Conservation (phyloP, 2,113 vertebrate genomes). For the Corapipo altera region DNA sequence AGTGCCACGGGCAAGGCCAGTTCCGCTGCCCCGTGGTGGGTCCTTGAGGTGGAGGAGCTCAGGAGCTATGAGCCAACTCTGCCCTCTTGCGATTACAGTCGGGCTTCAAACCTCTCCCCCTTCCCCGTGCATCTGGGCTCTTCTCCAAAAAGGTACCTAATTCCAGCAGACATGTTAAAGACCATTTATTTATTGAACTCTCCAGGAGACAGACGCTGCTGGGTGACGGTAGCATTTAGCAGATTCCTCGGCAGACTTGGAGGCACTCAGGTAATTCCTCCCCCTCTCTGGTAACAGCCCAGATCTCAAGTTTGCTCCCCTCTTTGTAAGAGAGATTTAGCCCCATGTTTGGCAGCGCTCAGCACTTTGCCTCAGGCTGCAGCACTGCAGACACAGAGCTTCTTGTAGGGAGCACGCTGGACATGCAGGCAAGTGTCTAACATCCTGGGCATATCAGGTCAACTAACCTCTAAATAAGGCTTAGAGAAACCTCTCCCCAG, state of each 20-base stretch:
- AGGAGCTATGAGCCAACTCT: neutral
- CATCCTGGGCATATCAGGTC: no score
- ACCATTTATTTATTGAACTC: neutral
- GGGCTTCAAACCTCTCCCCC: neutral
- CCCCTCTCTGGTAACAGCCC: neutral
- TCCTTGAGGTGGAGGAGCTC: neutral
- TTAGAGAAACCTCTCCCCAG: neutral
- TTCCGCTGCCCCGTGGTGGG: neutral
- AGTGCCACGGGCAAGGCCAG: neutral
- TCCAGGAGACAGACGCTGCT: neutral
- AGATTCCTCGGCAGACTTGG: neutral
- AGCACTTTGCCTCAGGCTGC: neutral
- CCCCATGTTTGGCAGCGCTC: neutral
- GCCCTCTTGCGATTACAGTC: conserved; percentile 48
- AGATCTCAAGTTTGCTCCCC: neutral
- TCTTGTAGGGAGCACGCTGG: fast-evolving
- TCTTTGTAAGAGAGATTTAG: neutral
- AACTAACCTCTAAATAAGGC: neutral
- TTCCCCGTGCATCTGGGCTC: neutral
- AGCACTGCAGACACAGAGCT: neutral
- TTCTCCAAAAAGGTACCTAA: neutral
- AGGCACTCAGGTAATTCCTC: neutral
- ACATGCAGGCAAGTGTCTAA: neutral
- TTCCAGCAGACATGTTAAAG: neutral
- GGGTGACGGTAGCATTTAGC: fast-evolving